A percentile compares a stretch with the other conserved stretches of the same genome.
Conservation (phyloP, 2,113 vertebrate species). For the Psilopsiagon aymara region DNA sequence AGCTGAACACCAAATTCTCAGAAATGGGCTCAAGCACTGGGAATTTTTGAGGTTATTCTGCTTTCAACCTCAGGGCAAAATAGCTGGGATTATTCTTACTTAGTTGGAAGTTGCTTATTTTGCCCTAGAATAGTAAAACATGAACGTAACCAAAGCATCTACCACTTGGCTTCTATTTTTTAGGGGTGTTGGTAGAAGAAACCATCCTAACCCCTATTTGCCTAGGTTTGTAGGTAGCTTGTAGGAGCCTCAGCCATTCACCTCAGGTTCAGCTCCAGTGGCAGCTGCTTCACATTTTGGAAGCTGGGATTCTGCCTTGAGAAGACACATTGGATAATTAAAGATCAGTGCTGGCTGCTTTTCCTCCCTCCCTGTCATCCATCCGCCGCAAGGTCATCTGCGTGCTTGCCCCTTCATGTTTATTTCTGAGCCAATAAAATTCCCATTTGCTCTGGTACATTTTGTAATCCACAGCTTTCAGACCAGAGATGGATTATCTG, state of each 20-base stretch:
- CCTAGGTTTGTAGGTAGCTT: background rate
- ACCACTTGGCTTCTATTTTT: background rate
- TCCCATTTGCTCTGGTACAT: background rate
- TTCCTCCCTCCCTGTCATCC: background rate
- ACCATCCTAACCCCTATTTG: background rate
- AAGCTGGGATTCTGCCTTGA: background rate
- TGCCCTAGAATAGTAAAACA: background rate
- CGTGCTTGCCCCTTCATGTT: background rate
- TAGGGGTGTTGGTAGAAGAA: too few relatives aligned
- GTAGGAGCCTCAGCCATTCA: background rate
- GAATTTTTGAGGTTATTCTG: background rate
- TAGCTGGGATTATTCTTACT: background rate
- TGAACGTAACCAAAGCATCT: background rate
- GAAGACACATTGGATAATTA: background rate
- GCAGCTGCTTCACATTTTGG: accelerated
- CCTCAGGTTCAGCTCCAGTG: background rate
- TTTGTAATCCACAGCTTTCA: slow-evolving; percentile 15
- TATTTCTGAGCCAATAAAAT: slow-evolving; percentile 17
- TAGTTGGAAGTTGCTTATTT: background rate
- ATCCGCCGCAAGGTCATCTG: background rate
- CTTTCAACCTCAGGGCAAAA: background rate
- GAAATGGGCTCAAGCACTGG: background rate
- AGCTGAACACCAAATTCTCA: background rate
- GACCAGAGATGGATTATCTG: slow-evolving; percentile 34
- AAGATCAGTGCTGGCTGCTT: background rate